Evolutionary conservation across 2,888 invertebrate species (phyloP).

Genomic region (Drosophila sordidapex): DNA sequence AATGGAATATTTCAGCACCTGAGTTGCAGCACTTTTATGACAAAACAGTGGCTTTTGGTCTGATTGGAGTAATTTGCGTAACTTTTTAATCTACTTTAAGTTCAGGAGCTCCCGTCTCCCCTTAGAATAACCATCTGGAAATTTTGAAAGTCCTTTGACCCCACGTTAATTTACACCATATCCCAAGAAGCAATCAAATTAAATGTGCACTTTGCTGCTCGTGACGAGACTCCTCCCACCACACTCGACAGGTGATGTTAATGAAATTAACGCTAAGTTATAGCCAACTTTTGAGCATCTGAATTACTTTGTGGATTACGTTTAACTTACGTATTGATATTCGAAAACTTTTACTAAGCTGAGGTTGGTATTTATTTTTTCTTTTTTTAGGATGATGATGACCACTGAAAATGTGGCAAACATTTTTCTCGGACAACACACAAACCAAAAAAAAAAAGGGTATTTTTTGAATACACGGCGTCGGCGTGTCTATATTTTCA

Average conservation of each 20-base stretch:
- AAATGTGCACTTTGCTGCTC: slow-evolving; percentile 48
- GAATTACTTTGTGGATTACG: slow-evolving; percentile 57
- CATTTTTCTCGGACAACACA: slow-evolving; percentile 13
- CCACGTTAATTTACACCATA: slow-evolving; percentile 3
- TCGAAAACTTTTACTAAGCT: slow-evolving; percentile 45
- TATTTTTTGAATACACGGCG: slow-evolving; percentile 58
- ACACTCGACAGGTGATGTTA: slow-evolving; percentile 49
- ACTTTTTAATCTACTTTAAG: slow-evolving; percentile 53
- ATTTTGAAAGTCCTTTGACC: slow-evolving; percentile 4
- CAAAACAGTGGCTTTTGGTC: slow-evolving; percentile 7
- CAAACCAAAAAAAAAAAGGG: slow-evolving; percentile 25
- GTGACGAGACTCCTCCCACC: slow-evolving; percentile 10
- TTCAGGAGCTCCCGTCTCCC: background rate
- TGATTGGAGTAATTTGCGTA: slow-evolving; percentile 31
- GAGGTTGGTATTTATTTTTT: slow-evolving; percentile 10
- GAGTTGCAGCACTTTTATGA: background rate
- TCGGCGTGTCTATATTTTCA: slow-evolving; percentile 7
- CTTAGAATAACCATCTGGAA: slow-evolving; percentile 17
- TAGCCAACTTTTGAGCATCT: slow-evolving; percentile 53
- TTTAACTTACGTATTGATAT: slow-evolving; percentile 54
- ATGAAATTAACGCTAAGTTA: slow-evolving; percentile 68
- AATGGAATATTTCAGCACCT: no score
- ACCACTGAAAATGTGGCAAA: slow-evolving; percentile 32
- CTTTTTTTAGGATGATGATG: slow-evolving; percentile 12
- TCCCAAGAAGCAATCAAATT: slow-evolving; percentile 55